A percentile compares a stretch with the other conserved stretches of the same genome.
Conservation (phyloP, 1,140 invertebrate genomes). For the Archegozetes longisetosus region DNA sequence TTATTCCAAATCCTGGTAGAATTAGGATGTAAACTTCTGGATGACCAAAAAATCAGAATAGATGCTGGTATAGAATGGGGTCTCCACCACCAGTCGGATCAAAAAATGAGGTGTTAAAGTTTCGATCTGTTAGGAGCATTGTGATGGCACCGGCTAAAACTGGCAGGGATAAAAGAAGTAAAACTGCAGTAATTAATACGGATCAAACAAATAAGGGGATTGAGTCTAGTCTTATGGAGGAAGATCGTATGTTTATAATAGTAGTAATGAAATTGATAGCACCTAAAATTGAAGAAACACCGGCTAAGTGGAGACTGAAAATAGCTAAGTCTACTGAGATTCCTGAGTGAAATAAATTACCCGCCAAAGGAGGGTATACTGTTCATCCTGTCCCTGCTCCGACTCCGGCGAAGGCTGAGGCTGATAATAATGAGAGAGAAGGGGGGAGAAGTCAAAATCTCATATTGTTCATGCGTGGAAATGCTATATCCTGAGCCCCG, state of each 20-base stretch:
- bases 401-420: conserved; percentile 38
- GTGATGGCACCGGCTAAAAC: conserved; percentile 54
- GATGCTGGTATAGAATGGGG: conserved; percentile 52
- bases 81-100: conserved; percentile 46
- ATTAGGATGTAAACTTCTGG: conserved; percentile 57
- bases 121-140: conserved; percentile 49
- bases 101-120: conserved; percentile 52
- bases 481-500: conserved; percentile 51
- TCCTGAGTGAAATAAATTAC: conserved; percentile 37
- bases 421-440: conserved; percentile 40
- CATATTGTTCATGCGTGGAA: conserved; percentile 58
- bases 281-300: conserved; percentile 47
- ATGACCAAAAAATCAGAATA: conserved; percentile 63
- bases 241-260: conserved; percentile 29
- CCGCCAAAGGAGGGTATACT: conserved; percentile 46
- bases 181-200: conserved; percentile 45
- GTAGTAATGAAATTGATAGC: conserved; percentile 44
- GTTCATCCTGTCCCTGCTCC: conserved; percentile 46
- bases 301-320: conserved; percentile 47
- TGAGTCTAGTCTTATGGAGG: conserved; percentile 33
- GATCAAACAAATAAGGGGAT: conserved; percentile 44
- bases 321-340: conserved; percentile 46
- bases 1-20: conserved; percentile 42
- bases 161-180: conserved; percentile 45
- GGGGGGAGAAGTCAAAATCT: conserved; percentile 52